Conservation (phyloP, 2,797 vertebrate genomes). For the Rhabdophis nuchalis region DNA sequence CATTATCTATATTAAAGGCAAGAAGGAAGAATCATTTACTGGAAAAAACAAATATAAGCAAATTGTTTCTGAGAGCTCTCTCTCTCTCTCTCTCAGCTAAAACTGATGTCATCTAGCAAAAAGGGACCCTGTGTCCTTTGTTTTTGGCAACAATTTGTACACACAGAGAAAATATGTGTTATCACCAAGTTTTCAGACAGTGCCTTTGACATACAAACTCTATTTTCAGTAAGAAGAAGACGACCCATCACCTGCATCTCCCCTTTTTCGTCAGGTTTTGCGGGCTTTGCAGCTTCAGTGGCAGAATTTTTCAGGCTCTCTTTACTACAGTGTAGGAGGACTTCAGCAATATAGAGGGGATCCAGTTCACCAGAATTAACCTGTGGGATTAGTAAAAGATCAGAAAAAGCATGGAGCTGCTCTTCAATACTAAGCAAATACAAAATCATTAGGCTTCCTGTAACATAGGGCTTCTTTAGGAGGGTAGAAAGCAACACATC, state of each 20-base stretch:
- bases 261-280: slow-evolving; percentile 82
- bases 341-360: slow-evolving; percentile 90
- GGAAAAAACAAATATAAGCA: not conserved
- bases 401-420: not conserved
- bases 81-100: not conserved
- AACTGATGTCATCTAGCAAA: not conserved
- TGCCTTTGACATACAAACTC: not conserved
- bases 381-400: slow-evolving; percentile 62
- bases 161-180: not conserved
- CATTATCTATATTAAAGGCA: not conserved
- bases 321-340: slow-evolving; percentile 89
- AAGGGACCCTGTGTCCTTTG: not conserved
- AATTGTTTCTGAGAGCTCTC: not conserved
- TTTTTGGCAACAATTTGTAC: not conserved
- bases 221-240: not conserved
- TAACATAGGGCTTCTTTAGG: not conserved
- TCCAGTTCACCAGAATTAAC: slow-evolving; percentile 81
- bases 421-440: not conserved
- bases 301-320: slow-evolving; percentile 91
- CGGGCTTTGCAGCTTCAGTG: slow-evolving; percentile 88
- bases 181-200: not conserved
- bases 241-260: slow-evolving; percentile 88
- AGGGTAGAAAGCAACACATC: not conserved
- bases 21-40: not conserved
- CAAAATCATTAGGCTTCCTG: not conserved